Conservation (phyloP, 1,140 invertebrate species). For the Muscidifurax raptorellus region DNA sequence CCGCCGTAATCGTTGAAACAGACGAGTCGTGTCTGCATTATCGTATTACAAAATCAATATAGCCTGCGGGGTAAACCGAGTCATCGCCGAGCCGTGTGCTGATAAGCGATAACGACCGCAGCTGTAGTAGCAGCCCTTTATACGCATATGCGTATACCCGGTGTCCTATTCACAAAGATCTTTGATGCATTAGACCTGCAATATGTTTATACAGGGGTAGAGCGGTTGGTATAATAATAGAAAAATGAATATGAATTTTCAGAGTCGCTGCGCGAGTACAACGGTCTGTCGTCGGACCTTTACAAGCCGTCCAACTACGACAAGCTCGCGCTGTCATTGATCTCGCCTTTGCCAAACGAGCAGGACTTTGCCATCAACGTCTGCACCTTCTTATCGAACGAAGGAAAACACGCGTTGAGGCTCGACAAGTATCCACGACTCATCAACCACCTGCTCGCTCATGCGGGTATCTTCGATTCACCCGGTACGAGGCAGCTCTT, state of each 20-base stretch:
- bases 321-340: constrained; percentile 89
- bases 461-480: constrained; percentile 91
- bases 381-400: constrained; percentile 95
- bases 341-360: constrained; percentile 97
- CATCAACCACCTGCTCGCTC: constrained; percentile 91
- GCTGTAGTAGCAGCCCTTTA: constrained; percentile 9
- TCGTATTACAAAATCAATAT: constrained; percentile 51
- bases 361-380: constrained; percentile 99
- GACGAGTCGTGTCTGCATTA: constrained; percentile 20
- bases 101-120: constrained; percentile 46
- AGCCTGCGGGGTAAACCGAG: constrained; percentile 28
- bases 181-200: too few relatives aligned
- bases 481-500: constrained; percentile 84
- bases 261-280: constrained; percentile 81
- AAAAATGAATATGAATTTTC: constrained; percentile 59
- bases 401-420: constrained; percentile 91
- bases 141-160: not conserved
- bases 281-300: constrained; percentile 83
- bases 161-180: not conserved
- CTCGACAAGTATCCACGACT: constrained; percentile 89
- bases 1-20: not conserved
- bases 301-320: constrained; percentile 90
- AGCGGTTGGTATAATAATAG: too few relatives aligned
- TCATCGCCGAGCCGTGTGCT: constrained; percentile 57
- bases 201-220: too few relatives aligned